These are phyloP conservation scores for Nomada fabriciana DNA, from an alignment of 2,888 invertebrate species.

Conservation along the genomic window DNA sequence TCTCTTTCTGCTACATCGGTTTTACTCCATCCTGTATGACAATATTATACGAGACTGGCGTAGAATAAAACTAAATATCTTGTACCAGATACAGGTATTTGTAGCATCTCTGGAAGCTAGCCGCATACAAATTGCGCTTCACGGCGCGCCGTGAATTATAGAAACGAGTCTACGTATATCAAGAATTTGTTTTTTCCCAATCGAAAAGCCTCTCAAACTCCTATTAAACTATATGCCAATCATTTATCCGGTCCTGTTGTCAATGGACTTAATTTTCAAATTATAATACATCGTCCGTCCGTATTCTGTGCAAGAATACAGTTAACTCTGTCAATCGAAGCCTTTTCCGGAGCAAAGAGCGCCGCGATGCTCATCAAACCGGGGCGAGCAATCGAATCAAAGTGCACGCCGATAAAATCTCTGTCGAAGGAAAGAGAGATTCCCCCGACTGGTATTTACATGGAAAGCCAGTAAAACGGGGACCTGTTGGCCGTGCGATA, in stretches of 20 bases:
- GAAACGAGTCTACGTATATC: background rate
- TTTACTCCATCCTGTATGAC: too few species aligned
- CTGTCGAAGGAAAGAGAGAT: background rate
- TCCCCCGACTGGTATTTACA: conserved; percentile 29
- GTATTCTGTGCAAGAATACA: background rate
- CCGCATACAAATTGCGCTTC: conserved; percentile 15
- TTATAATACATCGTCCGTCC: background rate
- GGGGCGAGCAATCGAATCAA: background rate
- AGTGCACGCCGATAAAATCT: conserved; percentile 12
- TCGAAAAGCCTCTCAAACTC: too few species aligned
- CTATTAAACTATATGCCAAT: too few species aligned
- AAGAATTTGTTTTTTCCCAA: background rate
- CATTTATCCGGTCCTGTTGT: background rate
- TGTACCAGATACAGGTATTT: background rate
- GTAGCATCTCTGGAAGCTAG: background rate
- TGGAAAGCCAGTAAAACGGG: conserved; percentile 22
- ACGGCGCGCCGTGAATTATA: conserved; percentile 6
- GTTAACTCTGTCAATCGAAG: background rate
- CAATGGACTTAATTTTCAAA: background rate
- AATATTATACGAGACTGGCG: background rate
- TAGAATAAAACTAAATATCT: background rate
- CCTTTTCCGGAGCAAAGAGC: background rate
- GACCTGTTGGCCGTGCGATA: conserved; percentile 19
- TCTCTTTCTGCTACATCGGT: too few species aligned
- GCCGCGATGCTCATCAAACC: background rate